These are phyloP conservation scores for Meteorus cinctellus DNA, from an alignment of 2,888 invertebrate genomes.

Conservation along the genomic window DNA sequence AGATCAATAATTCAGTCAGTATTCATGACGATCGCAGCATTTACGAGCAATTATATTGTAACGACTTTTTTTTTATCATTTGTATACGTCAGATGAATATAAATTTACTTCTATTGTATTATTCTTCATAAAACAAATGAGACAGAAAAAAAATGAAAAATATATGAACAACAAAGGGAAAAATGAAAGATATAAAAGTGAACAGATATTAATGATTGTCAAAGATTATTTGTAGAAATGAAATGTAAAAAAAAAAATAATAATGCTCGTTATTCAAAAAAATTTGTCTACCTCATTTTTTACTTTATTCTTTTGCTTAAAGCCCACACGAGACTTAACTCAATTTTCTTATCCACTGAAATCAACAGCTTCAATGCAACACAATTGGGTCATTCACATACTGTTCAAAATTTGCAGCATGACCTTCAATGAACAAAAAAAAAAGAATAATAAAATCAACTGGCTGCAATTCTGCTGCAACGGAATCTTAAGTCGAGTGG, in stretches of 20 bases:
- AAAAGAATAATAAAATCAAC: constrained; percentile 17
- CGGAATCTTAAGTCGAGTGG: not conserved
- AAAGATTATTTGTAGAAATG: constrained; percentile 10
- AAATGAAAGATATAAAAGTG: not conserved
- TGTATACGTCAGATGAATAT: not conserved
- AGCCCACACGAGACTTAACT: not conserved
- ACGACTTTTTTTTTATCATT: not conserved
- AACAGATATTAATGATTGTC: constrained; percentile 12
- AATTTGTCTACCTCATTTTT: not conserved
- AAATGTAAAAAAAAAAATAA: constrained; percentile 11
- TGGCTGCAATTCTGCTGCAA: constrained; percentile 8
- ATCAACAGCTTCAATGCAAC: not conserved
- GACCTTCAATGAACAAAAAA: constrained; percentile 11
- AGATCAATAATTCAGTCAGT: not conserved
- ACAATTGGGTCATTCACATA: constrained; percentile 17
- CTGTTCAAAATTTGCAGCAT: not conserved
- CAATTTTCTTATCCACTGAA: not conserved
- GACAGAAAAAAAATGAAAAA: not conserved
- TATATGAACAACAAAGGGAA: not conserved
- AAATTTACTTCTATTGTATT: not conserved
- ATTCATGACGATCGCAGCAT: not conserved
- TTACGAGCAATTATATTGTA: not conserved
- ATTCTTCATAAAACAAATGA: not conserved
- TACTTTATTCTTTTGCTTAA: not conserved
- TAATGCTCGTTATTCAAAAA: constrained; percentile 9